Conservation (phyloP, 2,888 invertebrate species). For the Aromia moschata region DNA sequence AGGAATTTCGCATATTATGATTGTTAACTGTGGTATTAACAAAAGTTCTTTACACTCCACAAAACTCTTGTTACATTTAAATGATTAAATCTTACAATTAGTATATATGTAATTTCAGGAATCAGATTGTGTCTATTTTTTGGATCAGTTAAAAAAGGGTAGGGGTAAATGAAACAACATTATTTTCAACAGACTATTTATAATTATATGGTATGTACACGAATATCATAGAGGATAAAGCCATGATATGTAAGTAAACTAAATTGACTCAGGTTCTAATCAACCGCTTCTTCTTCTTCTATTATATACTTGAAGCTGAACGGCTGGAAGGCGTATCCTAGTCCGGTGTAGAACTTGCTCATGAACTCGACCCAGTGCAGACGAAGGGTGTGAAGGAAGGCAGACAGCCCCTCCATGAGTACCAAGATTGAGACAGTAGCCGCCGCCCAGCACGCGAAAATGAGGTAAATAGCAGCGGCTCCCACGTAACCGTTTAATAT, state of each 20-base stretch:
- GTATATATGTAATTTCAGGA: no score
- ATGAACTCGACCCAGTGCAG: conserved; percentile 90
- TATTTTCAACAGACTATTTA: conserved; percentile 11
- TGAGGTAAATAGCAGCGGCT: conserved; percentile 67
- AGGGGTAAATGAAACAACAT: no score
- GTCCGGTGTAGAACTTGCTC: conserved; percentile 86
- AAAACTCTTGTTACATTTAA: no score
- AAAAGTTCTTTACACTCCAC: no score
- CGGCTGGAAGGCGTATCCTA: conserved; percentile 84
- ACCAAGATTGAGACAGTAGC: conserved; percentile 86
- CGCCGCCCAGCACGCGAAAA: conserved; percentile 81
- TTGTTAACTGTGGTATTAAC: no score
- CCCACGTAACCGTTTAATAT: conserved; percentile 58
- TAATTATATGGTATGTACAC: conserved; percentile 5
- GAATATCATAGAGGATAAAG: conserved; percentile 3
- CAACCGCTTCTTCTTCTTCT: conserved; percentile 62
- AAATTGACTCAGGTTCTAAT: conserved; percentile 6
- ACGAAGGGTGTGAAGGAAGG: conserved; percentile 88
- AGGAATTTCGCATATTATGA: no score
- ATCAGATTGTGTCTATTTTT: no score
- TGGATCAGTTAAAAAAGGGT: no score
- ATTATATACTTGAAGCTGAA: conserved; percentile 85
- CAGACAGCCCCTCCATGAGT: conserved; percentile 91
- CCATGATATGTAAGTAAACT: background rate
- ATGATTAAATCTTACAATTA: no score